Percentiles rank a stretch among this genome's conserved stretches.
phyloP scores from a whole-genome alignment of 2,113 vertebrate species.

The Crotophaga sulcirostris region DNA sequence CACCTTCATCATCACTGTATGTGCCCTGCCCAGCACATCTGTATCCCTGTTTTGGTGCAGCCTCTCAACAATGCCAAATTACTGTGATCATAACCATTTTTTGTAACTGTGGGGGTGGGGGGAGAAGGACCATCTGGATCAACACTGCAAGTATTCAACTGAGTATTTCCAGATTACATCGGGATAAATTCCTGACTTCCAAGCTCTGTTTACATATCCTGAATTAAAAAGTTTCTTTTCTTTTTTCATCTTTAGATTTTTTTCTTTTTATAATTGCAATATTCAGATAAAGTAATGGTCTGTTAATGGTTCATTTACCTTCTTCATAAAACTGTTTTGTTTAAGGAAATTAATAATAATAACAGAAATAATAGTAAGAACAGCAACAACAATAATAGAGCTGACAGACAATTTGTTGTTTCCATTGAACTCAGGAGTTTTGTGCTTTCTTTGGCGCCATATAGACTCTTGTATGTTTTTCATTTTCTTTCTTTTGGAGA shows the following conservation, averaged over 20 bases:
- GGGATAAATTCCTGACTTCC: background rate
- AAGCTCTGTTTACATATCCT: background rate
- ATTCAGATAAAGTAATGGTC: background rate
- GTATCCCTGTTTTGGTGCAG: background rate
- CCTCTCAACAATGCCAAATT: background rate
- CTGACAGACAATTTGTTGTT: background rate
- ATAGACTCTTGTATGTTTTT: conserved; percentile 5
- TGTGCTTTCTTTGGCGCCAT: conserved; percentile 24
- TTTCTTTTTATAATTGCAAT: background rate
- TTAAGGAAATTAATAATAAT: background rate
- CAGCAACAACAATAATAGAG: background rate
- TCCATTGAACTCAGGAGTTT: background rate
- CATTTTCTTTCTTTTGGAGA: conserved; percentile 5
- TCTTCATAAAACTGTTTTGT: background rate
- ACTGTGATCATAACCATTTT: background rate
- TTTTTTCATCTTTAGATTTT: background rate
- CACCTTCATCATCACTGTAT: background rate
- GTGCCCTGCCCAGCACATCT: background rate
- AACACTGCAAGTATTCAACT: background rate
- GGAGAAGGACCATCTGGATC: background rate
- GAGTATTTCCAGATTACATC: conserved; percentile 15
- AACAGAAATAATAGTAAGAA: background rate
- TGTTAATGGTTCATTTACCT: background rate
- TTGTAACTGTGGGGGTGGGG: background rate
- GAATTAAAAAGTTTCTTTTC: background rate